phyloP scores from a whole-genome alignment of 2,888 invertebrate genomes.

The Oxycera nigricornis region DNA sequence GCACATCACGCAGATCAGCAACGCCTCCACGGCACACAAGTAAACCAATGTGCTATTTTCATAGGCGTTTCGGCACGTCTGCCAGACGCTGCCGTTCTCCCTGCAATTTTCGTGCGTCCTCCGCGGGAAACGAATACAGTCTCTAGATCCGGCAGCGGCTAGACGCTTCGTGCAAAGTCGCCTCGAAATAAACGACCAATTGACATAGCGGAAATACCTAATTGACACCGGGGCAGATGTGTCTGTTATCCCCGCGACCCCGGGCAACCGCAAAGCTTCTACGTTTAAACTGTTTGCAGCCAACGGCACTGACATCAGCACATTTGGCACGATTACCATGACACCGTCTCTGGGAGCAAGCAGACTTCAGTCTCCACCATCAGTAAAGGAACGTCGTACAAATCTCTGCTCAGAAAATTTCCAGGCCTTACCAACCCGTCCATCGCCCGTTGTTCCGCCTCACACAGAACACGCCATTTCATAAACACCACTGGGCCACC shows the following conservation, averaged over 20 bases:
- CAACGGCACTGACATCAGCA: slow-evolving; percentile 14
- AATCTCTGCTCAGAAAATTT: not conserved
- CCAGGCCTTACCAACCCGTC: not conserved
- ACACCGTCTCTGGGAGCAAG: not conserved
- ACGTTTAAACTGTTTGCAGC: too few relatives aligned
- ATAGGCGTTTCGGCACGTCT: not conserved
- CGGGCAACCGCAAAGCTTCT: too few relatives aligned
- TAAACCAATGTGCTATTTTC: not conserved
- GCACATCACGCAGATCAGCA: too few relatives aligned
- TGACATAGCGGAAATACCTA: slow-evolving; percentile 4
- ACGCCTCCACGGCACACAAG: too few relatives aligned
- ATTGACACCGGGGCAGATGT: slow-evolving; percentile 30
- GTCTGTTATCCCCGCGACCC: too few relatives aligned
- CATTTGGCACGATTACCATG: slow-evolving; percentile 22
- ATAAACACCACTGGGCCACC: slow-evolving; percentile 43
- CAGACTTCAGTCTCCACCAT: not conserved
- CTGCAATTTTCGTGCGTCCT: too few relatives aligned
- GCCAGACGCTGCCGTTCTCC: not conserved
- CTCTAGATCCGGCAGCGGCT: not conserved
- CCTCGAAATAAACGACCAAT: not conserved
- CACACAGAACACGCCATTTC: not conserved
- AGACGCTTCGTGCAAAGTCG: not conserved
- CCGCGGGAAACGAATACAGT: not conserved
- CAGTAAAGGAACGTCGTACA: not conserved
- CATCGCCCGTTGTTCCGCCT: not conserved